These are phyloP conservation scores for Cantharis lateralis DNA, from an alignment of 2,888 invertebrate genomes.

Conservation along the genomic window DNA sequence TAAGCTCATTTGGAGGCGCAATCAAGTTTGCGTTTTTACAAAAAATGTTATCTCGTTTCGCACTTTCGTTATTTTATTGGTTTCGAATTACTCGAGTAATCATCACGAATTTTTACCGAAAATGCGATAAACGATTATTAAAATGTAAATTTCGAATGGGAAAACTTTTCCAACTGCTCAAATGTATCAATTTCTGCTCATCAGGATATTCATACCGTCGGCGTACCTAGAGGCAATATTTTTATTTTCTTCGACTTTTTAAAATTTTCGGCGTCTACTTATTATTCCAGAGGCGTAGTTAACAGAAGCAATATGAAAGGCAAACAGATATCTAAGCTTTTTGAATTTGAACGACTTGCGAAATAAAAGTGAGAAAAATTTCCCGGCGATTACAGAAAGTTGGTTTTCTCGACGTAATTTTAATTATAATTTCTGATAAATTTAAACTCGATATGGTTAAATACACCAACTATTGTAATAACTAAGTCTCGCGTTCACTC, in stretches of 20 bases:
- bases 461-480: background rate
- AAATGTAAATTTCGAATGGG: background rate
- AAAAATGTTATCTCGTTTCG: background rate
- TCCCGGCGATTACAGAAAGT: background rate
- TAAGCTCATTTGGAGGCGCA: background rate
- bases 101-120: background rate
- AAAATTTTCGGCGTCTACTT: background rate
- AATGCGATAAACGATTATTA: background rate
- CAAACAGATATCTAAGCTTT: background rate
- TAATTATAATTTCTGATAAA: background rate
- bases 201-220: background rate
- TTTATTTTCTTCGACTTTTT: background rate
- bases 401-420: background rate
- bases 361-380: background rate
- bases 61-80: background rate
- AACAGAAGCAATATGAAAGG: background rate
- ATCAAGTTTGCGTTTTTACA: background rate
- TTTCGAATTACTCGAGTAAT: background rate
- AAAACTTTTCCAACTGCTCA: background rate
- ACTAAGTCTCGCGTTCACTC: background rate
- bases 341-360: background rate
- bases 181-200: background rate
- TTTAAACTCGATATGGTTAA: background rate
- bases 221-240: background rate
- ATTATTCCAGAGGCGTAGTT: background rate